Evolutionary conservation across 2,797 vertebrate genomes (phyloP).

Genomic region (Hydrophis major): DNA sequence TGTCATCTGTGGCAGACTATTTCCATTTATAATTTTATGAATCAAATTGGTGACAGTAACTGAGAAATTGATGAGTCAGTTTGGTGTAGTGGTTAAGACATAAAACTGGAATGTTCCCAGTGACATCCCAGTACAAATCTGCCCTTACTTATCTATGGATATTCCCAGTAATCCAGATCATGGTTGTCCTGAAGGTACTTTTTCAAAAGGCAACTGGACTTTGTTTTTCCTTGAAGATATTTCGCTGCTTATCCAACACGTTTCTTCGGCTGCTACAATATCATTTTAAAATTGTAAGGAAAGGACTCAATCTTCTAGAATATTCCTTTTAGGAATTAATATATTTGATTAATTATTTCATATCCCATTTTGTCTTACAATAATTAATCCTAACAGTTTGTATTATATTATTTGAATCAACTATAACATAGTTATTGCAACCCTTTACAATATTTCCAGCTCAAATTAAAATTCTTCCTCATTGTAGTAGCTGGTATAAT

Average conservation of each 20-base stretch:
- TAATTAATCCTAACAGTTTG: too few species aligned
- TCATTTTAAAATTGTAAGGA: neutral
- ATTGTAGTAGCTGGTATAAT: neutral
- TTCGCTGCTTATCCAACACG: too few species aligned
- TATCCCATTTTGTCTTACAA: too few species aligned
- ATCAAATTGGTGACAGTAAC: neutral
- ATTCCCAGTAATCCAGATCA: neutral
- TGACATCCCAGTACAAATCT: neutral
- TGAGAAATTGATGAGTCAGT: neutral
- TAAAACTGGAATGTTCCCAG: neutral
- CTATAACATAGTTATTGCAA: neutral
- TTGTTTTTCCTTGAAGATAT: too few species aligned
- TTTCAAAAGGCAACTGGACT: neutral
- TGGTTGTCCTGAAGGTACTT: neutral
- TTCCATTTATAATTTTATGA: neutral
- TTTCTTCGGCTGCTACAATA: neutral
- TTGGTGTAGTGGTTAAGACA: neutral
- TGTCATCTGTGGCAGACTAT: neutral
- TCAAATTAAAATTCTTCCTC: neutral
- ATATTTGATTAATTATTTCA: neutral
- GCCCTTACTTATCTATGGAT: neutral
- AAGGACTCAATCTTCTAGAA: neutral
- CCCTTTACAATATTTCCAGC: neutral
- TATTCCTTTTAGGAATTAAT: neutral
- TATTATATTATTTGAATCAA: neutral